phyloP scores from a whole-genome alignment of 1,140 invertebrate genomes.

The Nylanderia fulva region DNA sequence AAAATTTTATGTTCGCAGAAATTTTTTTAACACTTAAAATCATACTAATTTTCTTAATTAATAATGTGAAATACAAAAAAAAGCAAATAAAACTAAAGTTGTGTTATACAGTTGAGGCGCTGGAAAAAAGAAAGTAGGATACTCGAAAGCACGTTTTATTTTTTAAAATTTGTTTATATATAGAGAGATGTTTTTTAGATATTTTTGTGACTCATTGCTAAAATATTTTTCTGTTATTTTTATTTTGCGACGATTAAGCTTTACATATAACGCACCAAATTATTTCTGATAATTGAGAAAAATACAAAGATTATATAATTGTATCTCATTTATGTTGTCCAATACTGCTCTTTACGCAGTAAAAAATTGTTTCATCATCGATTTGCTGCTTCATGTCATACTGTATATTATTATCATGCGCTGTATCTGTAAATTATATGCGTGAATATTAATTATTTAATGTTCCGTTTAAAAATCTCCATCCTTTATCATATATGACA shows the following conservation, averaged over 20 bases:
- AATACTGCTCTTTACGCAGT: constrained; percentile 61
- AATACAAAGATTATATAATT: constrained; percentile 65
- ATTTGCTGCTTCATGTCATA: constrained; percentile 30
- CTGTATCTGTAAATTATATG: constrained; percentile 59
- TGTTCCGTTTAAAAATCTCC: constrained; percentile 48
- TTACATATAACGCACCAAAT: constrained; percentile 28
- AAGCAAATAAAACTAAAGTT: constrained; percentile 27
- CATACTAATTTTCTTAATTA: constrained; percentile 19
- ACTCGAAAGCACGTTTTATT: constrained; percentile 28
- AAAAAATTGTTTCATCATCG: constrained; percentile 35
- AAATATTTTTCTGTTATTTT: constrained; percentile 60
- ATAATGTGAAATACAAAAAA: constrained; percentile 12
- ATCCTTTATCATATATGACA: constrained; percentile 48
- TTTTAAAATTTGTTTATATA: constrained; percentile 53
- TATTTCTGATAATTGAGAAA: constrained; percentile 48
- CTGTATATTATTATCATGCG: constrained; percentile 51
- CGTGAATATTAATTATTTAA: constrained; percentile 58
- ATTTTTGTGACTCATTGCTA: constrained; percentile 51
- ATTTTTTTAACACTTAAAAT: constrained; percentile 26
- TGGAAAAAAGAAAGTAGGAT: constrained; percentile 33
- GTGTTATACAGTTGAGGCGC: constrained; percentile 27
- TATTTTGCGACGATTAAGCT: constrained; percentile 40
- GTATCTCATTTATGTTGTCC: constrained; percentile 64
- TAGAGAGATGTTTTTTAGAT: constrained; percentile 48
- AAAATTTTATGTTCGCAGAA: constrained; percentile 29